phyloP scores from a whole-genome alignment of 2,888 invertebrate genomes.

The Eumerus sabulonum region DNA sequence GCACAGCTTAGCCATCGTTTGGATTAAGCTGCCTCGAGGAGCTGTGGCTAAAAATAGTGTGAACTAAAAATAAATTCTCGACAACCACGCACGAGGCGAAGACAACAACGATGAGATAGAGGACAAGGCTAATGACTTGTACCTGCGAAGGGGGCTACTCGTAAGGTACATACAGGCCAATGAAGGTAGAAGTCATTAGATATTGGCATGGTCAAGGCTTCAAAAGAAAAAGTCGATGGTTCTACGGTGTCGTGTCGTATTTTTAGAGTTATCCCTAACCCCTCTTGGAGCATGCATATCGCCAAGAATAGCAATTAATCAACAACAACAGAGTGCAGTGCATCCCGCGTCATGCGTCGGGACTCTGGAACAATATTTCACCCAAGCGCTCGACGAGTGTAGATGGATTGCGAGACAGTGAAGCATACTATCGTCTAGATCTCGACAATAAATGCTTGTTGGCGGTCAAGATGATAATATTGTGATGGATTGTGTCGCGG shows the following conservation, averaged over 20 bases:
- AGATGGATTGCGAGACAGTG: too few species aligned
- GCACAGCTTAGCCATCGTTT: background rate
- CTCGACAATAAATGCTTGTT: constrained; percentile 46
- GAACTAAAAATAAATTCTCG: constrained; percentile 54
- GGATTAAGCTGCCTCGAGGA: background rate
- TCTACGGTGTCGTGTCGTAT: constrained; percentile 39
- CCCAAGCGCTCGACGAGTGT: background rate
- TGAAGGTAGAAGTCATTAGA: too few species aligned
- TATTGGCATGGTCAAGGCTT: too few species aligned
- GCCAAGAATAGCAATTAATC: constrained; percentile 51
- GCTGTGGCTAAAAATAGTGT: constrained; percentile 35
- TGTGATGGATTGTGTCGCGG: constrained; percentile 39
- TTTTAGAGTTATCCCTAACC: constrained; percentile 22
- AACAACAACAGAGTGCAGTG: constrained; percentile 7
- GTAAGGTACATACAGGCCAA: background rate
- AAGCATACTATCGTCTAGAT: background rate
- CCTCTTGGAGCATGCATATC: too few species aligned
- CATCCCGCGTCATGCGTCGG: constrained; percentile 25
- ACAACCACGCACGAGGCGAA: constrained; percentile 38
- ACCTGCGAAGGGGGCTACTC: constrained; percentile 5
- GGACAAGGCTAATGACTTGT: constrained; percentile 14
- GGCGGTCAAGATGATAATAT: constrained; percentile 38
- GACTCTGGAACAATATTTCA: constrained; percentile 50
- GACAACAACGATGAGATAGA: constrained; percentile 14
- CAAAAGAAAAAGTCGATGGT: too few species aligned